These are phyloP conservation scores for Zaprionus capensis DNA, from an alignment of 1,140 invertebrate genomes.

Conservation along the genomic window DNA sequence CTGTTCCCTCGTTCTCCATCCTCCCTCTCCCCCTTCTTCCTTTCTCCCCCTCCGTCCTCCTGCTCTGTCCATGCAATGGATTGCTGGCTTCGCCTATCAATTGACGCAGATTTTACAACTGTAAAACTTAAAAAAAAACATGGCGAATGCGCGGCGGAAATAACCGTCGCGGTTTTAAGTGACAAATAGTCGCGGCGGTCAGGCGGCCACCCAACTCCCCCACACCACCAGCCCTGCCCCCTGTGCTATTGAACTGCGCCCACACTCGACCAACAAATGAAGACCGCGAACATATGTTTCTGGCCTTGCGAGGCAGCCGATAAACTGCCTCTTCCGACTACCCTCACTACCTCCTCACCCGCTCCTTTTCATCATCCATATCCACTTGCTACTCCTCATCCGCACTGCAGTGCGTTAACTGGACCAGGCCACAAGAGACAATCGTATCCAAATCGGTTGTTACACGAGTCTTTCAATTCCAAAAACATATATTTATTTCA, in stretches of 20 bases:
- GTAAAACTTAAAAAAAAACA: constrained; percentile 45
- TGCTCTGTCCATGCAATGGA: constrained; percentile 4
- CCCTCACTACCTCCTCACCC: background rate
- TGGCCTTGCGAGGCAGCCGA: constrained; percentile 33
- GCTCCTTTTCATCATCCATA: no score
- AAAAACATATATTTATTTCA: no score
- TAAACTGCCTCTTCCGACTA: background rate
- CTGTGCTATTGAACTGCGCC: background rate
- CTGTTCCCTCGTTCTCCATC: constrained; percentile 11
- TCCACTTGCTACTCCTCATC: no score
- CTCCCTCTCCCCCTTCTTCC: no score
- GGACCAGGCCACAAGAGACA: no score
- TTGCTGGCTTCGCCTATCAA: constrained; percentile 58
- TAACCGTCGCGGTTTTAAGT: constrained; percentile 74
- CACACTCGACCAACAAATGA: constrained; percentile 71
- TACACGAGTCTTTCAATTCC: no score
- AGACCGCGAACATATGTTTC: constrained; percentile 82
- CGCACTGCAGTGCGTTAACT: no score
- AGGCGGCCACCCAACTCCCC: background rate
- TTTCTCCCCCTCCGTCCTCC: no score
- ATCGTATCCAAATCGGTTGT: no score
- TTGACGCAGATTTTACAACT: constrained; percentile 69
- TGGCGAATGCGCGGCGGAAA: constrained; percentile 56
- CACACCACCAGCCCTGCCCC: no score
- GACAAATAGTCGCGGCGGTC: constrained; percentile 69